Percentiles rank a stretch among this genome's conserved stretches.
Evolutionary conservation across 1,140 invertebrate species (phyloP).

Genomic region (Penaeus japonicus): DNA sequence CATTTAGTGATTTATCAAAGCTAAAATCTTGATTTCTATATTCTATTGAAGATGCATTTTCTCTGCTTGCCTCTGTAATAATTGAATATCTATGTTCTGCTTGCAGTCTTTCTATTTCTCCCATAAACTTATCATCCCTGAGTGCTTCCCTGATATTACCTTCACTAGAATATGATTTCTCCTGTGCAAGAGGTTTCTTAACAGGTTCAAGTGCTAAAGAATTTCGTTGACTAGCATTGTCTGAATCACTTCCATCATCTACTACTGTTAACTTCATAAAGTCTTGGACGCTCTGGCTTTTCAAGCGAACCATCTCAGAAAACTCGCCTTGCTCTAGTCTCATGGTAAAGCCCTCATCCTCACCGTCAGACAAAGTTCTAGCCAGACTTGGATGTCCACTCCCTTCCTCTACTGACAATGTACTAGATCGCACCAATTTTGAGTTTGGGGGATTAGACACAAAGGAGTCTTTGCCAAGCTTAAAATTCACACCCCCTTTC

Average conservation of each 20-base stretch:
- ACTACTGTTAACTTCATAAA: conserved; percentile 76
- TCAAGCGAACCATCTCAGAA: conserved; percentile 75
- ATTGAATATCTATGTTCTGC: conserved; percentile 53
- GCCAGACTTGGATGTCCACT: conserved; percentile 38
- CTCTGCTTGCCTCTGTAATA: conserved; percentile 50
- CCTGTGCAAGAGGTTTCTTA: conserved; percentile 2
- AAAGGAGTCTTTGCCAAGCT: conserved; percentile 53
- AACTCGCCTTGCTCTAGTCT: conserved; percentile 73
- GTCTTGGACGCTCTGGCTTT: conserved; percentile 77
- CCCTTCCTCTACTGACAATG: conserved; percentile 12
- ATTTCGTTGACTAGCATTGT: conserved; percentile 48
- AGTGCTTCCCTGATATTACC: conserved; percentile 51
- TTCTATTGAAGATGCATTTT: conserved; percentile 50
- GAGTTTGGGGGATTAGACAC: conserved; percentile 52
- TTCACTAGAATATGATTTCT: conserved; percentile 46
- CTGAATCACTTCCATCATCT: conserved; percentile 52
- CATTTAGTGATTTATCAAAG: background rate
- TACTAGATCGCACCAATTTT: background rate
- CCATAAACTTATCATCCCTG: conserved; percentile 48
- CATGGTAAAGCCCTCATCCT: conserved; percentile 74
- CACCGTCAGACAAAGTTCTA: conserved; percentile 59
- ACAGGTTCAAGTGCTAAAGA: conserved; percentile 43
- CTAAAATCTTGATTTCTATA: conserved; percentile 29
- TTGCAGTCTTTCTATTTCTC: conserved; percentile 50
- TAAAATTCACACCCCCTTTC: conserved; percentile 51